These are phyloP conservation scores for Aradophagus sp. DNA, from an alignment of 1,140 invertebrate genomes.

Conservation along the genomic window DNA sequence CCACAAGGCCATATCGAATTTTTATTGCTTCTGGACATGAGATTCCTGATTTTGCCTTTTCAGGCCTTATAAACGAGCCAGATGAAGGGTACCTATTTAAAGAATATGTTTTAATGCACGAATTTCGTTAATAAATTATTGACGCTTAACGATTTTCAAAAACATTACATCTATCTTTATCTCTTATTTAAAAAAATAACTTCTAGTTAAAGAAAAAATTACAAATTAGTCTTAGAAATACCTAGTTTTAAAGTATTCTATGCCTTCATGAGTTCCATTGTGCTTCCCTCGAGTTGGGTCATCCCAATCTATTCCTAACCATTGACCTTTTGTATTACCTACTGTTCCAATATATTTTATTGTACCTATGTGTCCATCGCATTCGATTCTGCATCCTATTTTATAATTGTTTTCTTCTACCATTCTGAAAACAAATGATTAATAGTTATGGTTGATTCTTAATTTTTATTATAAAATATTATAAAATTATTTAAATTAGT, in stretches of 20 bases:
- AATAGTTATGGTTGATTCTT: too few relatives aligned
- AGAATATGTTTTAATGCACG: too few relatives aligned
- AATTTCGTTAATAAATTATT: too few relatives aligned
- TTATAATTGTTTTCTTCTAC: constrained; percentile 68
- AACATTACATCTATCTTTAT: too few relatives aligned
- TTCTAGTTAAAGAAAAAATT: constrained; percentile 7
- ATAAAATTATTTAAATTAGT: too few relatives aligned
- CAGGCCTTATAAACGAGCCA: constrained; percentile 89
- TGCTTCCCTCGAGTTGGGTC: constrained; percentile 90
- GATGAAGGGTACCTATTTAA: constrained; percentile 77
- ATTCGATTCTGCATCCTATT: constrained; percentile 76
- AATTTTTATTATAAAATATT: too few relatives aligned
- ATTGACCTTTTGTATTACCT: constrained; percentile 78
- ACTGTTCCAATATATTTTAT: constrained; percentile 79
- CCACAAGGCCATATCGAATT: constrained; percentile 81
- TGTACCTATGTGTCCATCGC: constrained; percentile 77
- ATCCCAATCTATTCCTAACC: constrained; percentile 97
- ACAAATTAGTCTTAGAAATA: constrained; percentile 60
- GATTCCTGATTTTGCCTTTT: constrained; percentile 84
- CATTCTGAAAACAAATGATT: constrained; percentile 68
- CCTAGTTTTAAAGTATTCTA: constrained; percentile 88
- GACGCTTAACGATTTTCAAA: too few relatives aligned
- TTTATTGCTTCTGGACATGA: constrained; percentile 83
- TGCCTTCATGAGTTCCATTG: constrained; percentile 87
- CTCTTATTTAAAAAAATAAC: too few relatives aligned